Evolutionary conservation across 2,888 invertebrate genomes (phyloP).

Genomic region (Archips xylosteana): DNA sequence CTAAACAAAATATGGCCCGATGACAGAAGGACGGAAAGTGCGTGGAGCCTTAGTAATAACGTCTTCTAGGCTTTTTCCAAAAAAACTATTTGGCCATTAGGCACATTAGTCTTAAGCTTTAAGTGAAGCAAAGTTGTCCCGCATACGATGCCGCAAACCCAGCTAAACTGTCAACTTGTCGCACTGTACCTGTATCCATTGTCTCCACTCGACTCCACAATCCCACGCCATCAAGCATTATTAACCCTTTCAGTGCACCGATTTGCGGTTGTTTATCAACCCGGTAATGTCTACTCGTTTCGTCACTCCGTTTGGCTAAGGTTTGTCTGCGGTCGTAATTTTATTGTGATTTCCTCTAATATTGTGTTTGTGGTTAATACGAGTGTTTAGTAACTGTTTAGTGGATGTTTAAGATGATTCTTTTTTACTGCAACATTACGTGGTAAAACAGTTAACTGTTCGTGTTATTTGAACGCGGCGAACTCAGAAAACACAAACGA

Average conservation of each 20-base stretch:
- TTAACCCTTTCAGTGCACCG: constrained; percentile 83
- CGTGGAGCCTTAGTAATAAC: no score
- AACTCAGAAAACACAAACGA: no score
- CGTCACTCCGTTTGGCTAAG: constrained; percentile 59
- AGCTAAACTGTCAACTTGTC: neutral
- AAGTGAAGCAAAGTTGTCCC: no score
- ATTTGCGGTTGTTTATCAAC: constrained; percentile 82
- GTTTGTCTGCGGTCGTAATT: constrained; percentile 58
- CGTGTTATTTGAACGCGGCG: neutral
- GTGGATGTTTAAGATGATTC: neutral
- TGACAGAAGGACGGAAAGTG: no score
- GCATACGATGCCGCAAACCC: neutral
- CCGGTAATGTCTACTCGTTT: constrained; percentile 62
- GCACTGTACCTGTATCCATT: constrained; percentile 24
- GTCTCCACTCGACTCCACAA: constrained; percentile 60
- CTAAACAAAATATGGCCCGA: no score
- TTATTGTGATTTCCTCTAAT: constrained; percentile 56
- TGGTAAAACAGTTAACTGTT: neutral
- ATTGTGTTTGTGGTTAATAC: constrained; percentile 42
- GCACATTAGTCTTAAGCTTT: no score
- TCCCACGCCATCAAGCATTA: constrained; percentile 75
- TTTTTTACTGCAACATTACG: neutral
- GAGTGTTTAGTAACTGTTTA: constrained; percentile 18
- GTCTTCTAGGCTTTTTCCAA: no score
- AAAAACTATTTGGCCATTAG: no score